Evolutionary conservation across 2,113 vertebrate genomes (phyloP).

Genomic region (Chloebia gouldiae): DNA sequence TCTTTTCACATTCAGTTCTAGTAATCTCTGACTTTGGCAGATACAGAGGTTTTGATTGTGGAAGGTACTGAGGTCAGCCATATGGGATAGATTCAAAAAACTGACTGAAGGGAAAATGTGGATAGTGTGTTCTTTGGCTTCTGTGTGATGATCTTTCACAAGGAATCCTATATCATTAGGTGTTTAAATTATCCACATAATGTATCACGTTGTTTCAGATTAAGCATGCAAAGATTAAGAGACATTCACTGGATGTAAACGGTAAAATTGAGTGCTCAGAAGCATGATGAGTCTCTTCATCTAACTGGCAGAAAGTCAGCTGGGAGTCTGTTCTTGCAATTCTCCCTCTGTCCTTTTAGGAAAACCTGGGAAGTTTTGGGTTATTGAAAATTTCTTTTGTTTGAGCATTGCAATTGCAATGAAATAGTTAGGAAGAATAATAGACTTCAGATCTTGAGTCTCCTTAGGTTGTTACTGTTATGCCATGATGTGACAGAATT

Average conservation of each 20-base stretch:
- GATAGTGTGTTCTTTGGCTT: neutral
- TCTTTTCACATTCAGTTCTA: neutral
- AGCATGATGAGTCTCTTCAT: neutral
- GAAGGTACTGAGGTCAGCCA: neutral
- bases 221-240: neutral
- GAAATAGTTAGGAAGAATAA: neutral
- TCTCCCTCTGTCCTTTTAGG: neutral
- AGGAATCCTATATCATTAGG: neutral
- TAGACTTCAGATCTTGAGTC: neutral
- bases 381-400: neutral
- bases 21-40: neutral
- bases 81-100: neutral
- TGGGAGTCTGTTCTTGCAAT: neutral
- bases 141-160: neutral
- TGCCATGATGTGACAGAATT: neutral
- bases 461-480: neutral
- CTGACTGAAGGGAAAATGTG: neutral
- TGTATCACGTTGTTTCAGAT: neutral
- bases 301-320: neutral
- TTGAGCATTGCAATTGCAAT: neutral
- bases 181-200: neutral
- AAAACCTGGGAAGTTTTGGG: neutral
- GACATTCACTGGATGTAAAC: neutral
- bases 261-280: neutral
- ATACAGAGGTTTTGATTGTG: neutral